Percentiles rank a stretch among this genome's conserved stretches.
phyloP scores from a whole-genome alignment of 2,797 vertebrate species.

The Luscinia megarhynchos region DNA sequence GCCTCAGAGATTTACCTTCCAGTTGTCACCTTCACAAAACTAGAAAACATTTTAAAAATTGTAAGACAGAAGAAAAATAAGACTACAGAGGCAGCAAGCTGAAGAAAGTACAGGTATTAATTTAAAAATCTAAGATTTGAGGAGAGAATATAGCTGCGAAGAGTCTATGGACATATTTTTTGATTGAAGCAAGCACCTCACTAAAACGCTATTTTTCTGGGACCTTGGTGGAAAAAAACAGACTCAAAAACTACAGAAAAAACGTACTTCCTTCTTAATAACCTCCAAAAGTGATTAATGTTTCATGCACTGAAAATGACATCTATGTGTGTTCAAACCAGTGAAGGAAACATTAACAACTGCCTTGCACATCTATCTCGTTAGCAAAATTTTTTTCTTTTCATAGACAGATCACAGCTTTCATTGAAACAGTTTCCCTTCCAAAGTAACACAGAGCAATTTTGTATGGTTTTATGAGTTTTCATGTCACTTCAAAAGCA shows the following conservation, averaged over 20 bases:
- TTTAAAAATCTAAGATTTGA: neutral
- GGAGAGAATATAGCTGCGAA: neutral
- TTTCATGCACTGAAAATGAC: neutral
- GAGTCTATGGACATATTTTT: accelerated
- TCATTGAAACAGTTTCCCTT: neutral
- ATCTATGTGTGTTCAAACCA: neutral
- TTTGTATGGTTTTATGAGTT: neutral
- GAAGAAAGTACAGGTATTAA: neutral
- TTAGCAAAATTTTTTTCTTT: neutral
- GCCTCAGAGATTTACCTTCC: neutral
- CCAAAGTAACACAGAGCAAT: neutral
- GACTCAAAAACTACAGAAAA: neutral
- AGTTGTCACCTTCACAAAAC: neutral
- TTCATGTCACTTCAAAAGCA: neutral
- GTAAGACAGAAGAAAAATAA: neutral
- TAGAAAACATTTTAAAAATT: neutral
- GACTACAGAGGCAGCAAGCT: neutral
- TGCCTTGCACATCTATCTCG: neutral
- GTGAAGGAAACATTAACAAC: neutral
- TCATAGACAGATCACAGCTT: neutral
- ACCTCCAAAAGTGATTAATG: neutral
- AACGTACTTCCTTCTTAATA: neutral
- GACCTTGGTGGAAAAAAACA: neutral
- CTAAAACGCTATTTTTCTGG: neutral
- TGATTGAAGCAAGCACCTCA: neutral